These are phyloP conservation scores for Paracyclopina nana DNA, from an alignment of 1,140 invertebrate genomes.

Conservation along the genomic window DNA sequence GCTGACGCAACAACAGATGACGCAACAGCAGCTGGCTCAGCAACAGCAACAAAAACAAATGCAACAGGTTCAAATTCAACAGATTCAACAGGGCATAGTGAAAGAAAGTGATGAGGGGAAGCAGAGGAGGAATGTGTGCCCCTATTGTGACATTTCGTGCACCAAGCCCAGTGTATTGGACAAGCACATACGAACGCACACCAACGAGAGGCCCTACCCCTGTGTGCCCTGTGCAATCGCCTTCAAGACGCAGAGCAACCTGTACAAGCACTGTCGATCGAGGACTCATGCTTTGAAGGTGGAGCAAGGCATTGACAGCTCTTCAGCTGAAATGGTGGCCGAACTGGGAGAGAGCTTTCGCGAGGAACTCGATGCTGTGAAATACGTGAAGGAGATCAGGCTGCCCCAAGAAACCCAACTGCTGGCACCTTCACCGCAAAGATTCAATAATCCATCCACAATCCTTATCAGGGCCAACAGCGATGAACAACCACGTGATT, in stretches of 20 bases:
- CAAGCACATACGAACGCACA: slow-evolving; percentile 76
- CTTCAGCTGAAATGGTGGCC: slow-evolving; percentile 6
- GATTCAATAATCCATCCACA: too few species aligned
- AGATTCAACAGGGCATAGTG: too few species aligned
- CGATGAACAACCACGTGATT: too few species aligned
- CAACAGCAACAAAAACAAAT: too few species aligned
- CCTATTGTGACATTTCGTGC: slow-evolving; percentile 65
- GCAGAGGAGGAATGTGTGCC: slow-evolving; percentile 57
- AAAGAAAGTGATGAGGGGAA: too few species aligned
- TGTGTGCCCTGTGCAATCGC: slow-evolving; percentile 69
- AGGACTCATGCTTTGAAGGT: slow-evolving; percentile 51
- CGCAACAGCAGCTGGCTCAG: too few species aligned
- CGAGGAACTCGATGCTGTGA: slow-evolving; percentile 6
- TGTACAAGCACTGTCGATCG: slow-evolving; percentile 73
- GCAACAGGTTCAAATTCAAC: too few species aligned
- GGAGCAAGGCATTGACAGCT: slow-evolving; percentile 18
- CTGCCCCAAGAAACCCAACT: slow-evolving; percentile 12
- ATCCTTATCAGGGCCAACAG: too few species aligned
- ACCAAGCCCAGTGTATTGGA: slow-evolving; percentile 81
- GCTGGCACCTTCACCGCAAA: too few species aligned
- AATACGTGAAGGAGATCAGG: slow-evolving; percentile 15
- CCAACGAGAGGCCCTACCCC: slow-evolving; percentile 77
- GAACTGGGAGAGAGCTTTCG: slow-evolving; percentile 5
- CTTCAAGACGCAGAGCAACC: slow-evolving; percentile 82
- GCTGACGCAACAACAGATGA: too few species aligned